Evolutionary conservation across 2,113 vertebrate species (phyloP).

Genomic region (Saccopteryx leptura): DNA sequence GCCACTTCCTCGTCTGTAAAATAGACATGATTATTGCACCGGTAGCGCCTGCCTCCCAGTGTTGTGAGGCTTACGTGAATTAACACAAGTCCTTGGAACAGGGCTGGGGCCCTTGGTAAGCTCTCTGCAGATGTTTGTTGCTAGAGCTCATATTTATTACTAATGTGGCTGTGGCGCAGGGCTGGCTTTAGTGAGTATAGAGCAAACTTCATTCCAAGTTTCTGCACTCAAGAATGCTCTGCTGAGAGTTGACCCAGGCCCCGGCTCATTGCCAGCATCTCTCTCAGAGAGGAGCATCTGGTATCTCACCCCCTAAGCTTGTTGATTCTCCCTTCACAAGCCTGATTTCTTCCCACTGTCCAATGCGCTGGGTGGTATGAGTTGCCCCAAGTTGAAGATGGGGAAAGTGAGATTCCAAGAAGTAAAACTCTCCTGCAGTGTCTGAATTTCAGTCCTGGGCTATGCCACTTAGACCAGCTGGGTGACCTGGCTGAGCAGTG

Average conservation of each 20-base stretch:
- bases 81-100: too few species aligned
- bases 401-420: background rate
- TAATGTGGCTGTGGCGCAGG: background rate
- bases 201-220: background rate
- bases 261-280: accelerated
- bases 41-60: background rate
- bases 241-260: background rate
- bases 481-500: background rate
- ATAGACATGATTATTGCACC: background rate
- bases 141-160: background rate
- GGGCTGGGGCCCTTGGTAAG: background rate
- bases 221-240: background rate
- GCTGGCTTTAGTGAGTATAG: background rate
- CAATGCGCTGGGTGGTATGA: background rate
- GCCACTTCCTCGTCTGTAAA: background rate
- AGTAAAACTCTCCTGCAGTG: background rate
- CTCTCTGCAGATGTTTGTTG: background rate
- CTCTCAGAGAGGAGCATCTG: background rate
- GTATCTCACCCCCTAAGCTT: background rate
- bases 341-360: background rate
- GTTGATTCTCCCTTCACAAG: background rate
- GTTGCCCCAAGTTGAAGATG: background rate
- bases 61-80: background rate
- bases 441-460: background rate
- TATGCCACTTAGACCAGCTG: background rate